Percentiles rank a stretch among this genome's conserved stretches.
Evolutionary conservation across 2,113 vertebrate genomes (phyloP).

Genomic region (Callaeas wilsoni): DNA sequence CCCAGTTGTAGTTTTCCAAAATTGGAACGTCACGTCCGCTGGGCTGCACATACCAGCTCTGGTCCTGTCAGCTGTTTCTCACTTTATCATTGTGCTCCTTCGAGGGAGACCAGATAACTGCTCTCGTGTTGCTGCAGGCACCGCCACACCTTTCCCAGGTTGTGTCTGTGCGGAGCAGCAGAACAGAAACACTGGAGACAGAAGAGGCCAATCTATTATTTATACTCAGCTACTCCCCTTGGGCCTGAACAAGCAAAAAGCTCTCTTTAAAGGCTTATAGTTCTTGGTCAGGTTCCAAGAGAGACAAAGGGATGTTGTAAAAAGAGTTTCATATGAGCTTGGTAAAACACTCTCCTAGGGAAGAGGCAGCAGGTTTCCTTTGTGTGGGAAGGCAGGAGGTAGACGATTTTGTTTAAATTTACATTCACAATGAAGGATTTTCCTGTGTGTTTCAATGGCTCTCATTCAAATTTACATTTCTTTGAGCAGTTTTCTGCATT

Average conservation of each 20-base stretch:
- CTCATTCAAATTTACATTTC: not conserved
- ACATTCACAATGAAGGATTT: slow-evolving; percentile 25
- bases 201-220: slow-evolving; percentile 53
- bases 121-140: slow-evolving; percentile 1
- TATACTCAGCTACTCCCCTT: slow-evolving; percentile 50
- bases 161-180: slow-evolving; percentile 5
- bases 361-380: slow-evolving; percentile 37
- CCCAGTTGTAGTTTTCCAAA: slow-evolving; percentile 59
- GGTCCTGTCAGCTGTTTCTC: slow-evolving; percentile 57
- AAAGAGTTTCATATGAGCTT: slow-evolving; percentile 42
- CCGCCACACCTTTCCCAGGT: slow-evolving; percentile 29
- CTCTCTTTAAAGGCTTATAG: slow-evolving; percentile 51
- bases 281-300: slow-evolving; percentile 62
- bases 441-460: not conserved
- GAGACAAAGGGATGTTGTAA: slow-evolving; percentile 62
- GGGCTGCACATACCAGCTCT: slow-evolving; percentile 28
- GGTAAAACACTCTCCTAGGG: slow-evolving; percentile 40
- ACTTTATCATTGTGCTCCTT: slow-evolving; percentile 36
- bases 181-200: not conserved
- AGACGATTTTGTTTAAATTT: slow-evolving; percentile 19
- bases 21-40: slow-evolving; percentile 25
- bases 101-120: not conserved
- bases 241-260: slow-evolving; percentile 64
- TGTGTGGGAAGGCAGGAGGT: slow-evolving; percentile 26
- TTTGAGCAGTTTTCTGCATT: not conserved